Evolutionary conservation across 2,113 vertebrate species (phyloP), one percentile per base, ranked within the genome.

Genomic region (Dromiciops gliroides): DNA sequence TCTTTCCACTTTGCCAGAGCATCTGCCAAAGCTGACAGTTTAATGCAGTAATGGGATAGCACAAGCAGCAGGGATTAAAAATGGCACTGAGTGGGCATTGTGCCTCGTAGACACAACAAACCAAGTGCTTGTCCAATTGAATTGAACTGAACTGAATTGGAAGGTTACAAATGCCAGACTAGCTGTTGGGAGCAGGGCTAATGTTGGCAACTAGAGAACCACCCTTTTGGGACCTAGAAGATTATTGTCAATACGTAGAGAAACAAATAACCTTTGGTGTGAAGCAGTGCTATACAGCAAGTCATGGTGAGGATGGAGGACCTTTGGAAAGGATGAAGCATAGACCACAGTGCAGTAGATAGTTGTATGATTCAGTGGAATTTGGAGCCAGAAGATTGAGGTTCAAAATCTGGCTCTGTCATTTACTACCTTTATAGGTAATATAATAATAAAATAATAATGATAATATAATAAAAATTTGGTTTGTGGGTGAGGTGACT

Each of bases 331-430:
- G 60, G 50, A 67, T 0, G 60, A 52, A 91, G 89, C 50, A 49
- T 89, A 47, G 31, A 83, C 75, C 4, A 26, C 22, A 75, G 50
- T 23, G 28, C 28, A 37, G 47, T n/a, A 31, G 12, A 23, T 3
- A 92, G n/a, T 8, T 1, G 48, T 95, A 91, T 49, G 47, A 93
- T 53, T 94, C 94, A 91, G 67, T 83, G n/a, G 37, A 83, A 83
- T 44, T 44, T 83, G 67, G 67, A 44, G 6, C 37, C n/a, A 22
- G 37, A 83, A 83, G 37, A 83, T 44, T 44, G 37, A 83, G n/a
- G n/a, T 44, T 83, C 67, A 75, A 75, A n/a, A 75, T 11, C 56
- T n/a, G 14, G 12, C 37, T 75, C 60, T 44, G 7, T 83, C 16
- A 83, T 83, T 44, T 83, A 83, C n/a, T 44, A 44, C 67, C 51